phyloP scores from a whole-genome alignment of 2,113 vertebrate genomes.

The Chionomys nivalis region DNA sequence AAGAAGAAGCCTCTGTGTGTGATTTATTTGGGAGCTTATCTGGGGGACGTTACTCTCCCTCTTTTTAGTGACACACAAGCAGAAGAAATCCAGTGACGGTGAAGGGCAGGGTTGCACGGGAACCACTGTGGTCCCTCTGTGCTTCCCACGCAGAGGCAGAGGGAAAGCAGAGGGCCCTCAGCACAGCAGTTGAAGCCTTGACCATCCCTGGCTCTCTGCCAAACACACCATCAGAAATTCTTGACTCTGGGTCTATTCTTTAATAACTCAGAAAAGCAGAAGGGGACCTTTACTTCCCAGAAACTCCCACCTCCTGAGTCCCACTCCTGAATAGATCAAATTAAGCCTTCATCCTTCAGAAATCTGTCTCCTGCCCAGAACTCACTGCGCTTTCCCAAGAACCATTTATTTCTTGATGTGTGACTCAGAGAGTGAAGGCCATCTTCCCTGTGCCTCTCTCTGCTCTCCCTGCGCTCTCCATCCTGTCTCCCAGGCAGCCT shows the following conservation, averaged over 20 bases:
- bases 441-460: rapidly evolving
- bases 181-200: background rate
- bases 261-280: background rate
- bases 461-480: background rate
- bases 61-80: background rate
- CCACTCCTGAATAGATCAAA: background rate
- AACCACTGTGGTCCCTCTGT: background rate
- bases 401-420: background rate
- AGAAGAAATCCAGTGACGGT: background rate
- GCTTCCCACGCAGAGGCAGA: background rate
- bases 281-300: rapidly evolving
- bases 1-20: no score
- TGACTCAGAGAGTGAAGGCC: background rate
- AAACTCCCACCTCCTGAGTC: background rate
- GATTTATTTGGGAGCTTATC: no score
- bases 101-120: background rate
- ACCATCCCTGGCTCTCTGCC: background rate
- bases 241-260: background rate
- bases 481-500: background rate
- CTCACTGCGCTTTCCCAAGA: background rate
- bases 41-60: background rate
- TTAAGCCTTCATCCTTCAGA: background rate
- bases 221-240: background rate
- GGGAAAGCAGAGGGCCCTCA: background rate
- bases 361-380: background rate